These are phyloP conservation scores for Gonatopus flavifemur DNA, from an alignment of 1,140 invertebrate species.

Conservation along the genomic window DNA sequence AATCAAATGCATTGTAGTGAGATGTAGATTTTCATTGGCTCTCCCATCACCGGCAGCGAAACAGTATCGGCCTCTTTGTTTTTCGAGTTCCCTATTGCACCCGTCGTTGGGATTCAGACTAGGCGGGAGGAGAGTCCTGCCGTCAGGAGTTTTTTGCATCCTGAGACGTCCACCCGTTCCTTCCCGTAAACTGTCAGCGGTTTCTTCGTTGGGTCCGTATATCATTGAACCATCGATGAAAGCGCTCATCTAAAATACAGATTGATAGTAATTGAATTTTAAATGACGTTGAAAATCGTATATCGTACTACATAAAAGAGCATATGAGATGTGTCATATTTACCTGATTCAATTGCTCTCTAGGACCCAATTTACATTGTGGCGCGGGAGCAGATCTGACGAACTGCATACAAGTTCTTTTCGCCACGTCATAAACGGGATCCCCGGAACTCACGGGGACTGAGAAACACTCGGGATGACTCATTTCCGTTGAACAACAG, in stretches of 20 bases:
- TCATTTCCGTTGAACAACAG: conserved; percentile 56
- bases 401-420: conserved; percentile 80
- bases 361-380: conserved; percentile 78
- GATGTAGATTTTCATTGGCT: conserved; percentile 78
- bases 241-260: conserved; percentile 62
- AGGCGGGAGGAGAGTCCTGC: conserved; percentile 68
- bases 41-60: conserved; percentile 77
- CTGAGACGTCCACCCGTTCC: conserved; percentile 63
- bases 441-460: conserved; percentile 69
- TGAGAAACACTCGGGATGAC: conserved; percentile 81
- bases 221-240: conserved; percentile 90
- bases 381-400: conserved; percentile 82
- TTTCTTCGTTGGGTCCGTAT: conserved; percentile 69
- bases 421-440: conserved; percentile 67
- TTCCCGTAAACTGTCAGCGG: conserved; percentile 60
- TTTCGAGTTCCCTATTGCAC: conserved; percentile 71
- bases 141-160: conserved; percentile 67
- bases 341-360: conserved; percentile 89
- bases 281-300: neutral
- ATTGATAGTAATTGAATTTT: neutral
- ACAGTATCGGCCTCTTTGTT: conserved; percentile 71
- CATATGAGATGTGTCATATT: neutral
- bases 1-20: conserved; percentile 81
- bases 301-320: too few relatives aligned
- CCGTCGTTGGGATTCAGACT: conserved; percentile 73